Percentiles rank a stretch among this genome's conserved stretches.
Evolutionary conservation across 1,140 invertebrate genomes (phyloP).

Genomic region (Harlomillsia oculata): DNA sequence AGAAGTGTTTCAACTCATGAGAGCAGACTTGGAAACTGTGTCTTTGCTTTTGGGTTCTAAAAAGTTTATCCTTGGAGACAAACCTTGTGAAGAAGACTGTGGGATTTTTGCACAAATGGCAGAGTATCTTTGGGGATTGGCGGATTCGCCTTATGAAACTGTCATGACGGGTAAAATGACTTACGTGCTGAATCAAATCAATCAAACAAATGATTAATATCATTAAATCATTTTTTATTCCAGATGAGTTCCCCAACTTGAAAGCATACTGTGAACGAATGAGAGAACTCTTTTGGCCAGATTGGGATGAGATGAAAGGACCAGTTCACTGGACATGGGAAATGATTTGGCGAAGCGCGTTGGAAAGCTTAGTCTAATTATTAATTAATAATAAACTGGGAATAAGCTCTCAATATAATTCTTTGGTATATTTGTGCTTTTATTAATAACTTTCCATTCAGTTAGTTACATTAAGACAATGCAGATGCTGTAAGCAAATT

Average conservation of each 20-base stretch:
- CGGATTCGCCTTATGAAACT: constrained; percentile 34
- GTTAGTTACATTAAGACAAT: no score
- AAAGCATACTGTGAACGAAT: not conserved
- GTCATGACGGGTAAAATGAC: constrained; percentile 32
- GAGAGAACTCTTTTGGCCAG: constrained; percentile 4
- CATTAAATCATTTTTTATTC: not conserved
- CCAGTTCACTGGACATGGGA: no score
- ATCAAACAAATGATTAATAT: not conserved
- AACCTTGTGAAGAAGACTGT: constrained; percentile 41
- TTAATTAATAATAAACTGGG: no score
- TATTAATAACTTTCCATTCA: no score
- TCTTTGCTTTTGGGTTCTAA: constrained; percentile 17
- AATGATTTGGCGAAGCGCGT: no score
- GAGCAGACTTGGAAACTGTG: constrained; percentile 18
- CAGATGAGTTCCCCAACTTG: not conserved
- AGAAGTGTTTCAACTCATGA: constrained; percentile 16
- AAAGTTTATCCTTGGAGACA: constrained; percentile 40
- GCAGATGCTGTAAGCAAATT: no score
- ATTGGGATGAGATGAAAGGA: constrained; percentile 16
- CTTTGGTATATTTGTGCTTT: no score
- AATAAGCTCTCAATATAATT: no score
- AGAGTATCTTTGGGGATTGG: constrained; percentile 37
- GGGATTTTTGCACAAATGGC: constrained; percentile 41
- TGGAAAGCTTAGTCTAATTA: no score
- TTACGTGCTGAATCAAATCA: not conserved